Evolutionary conservation across 2,113 vertebrate species (phyloP), one percentile per base, ranked within the genome.

Genomic region (Triplophysa rosa): DNA sequence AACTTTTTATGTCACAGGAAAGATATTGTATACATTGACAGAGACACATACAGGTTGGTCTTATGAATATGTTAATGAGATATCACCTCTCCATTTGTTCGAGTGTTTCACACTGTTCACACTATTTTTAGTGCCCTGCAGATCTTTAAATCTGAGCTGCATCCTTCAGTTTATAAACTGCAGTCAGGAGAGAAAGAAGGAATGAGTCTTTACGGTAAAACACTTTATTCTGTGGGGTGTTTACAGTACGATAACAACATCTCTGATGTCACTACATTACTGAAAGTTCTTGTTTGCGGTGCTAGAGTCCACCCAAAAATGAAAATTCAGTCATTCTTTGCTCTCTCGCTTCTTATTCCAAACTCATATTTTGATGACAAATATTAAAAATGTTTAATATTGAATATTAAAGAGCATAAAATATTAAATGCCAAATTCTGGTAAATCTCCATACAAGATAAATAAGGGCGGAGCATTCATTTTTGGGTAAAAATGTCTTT

Each of bases 111-210:
- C 17, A 47, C 37, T n/a, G 4, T 47, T 21, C 61, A 21, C 56
- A 12, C 11, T 13, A 17, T 45, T 9, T 23, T 33, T 42, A 95
- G 94, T 77, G 96, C 96, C 26, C 91, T 99, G 42, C 97, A 99
- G 87, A 96, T 99, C 89, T 99, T 99, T 87, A 99, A 99, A 90
- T 95, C 93, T 59, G 97, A 99, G 64, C 89, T 92, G n/a, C 98
- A 99, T 77, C 98, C 98, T 49, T 99, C 98, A 0, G 95, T 97
- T 66, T 98, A 97, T 88, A 99, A 99, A 87, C 87, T 98, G 61
- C 91, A 95, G 76, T 96, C 93, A 52, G 95, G 96, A 75, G 90
- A 95, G 88, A 99, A 98, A 87, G 97, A 99, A 90, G 97, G 98
- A 65, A 92, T 99, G 80, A 99, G 97, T 86, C 94, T 99, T 77